phyloP scores from a whole-genome alignment of 2,113 vertebrate genomes.

The Pionites leucogaster region DNA sequence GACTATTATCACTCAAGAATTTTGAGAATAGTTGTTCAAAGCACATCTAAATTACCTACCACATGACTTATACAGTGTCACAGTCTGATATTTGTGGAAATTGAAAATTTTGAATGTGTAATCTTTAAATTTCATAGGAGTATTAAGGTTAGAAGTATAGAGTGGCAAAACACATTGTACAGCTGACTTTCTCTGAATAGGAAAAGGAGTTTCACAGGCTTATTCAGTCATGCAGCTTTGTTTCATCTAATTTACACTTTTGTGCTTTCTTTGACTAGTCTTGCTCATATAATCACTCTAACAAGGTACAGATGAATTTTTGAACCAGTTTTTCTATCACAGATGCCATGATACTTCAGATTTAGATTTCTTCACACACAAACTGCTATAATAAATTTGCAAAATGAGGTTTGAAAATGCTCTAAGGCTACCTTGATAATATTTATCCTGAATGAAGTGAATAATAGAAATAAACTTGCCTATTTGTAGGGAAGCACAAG shows the following conservation, averaged over 20 bases:
- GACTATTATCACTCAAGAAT: background rate
- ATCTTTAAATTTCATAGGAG: background rate
- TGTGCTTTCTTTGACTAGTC: background rate
- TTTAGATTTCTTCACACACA: slow-evolving; percentile 28
- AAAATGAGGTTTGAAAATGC: slow-evolving; percentile 54
- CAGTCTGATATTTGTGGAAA: background rate
- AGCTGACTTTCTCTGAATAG: background rate
- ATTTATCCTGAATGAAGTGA: background rate
- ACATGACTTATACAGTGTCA: background rate
- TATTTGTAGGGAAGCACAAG: background rate
- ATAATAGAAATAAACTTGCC: slow-evolving; percentile 29
- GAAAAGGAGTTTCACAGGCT: background rate
- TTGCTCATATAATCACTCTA: slow-evolving; percentile 2
- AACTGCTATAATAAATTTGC: background rate
- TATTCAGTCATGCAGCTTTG: background rate
- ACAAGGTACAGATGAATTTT: background rate
- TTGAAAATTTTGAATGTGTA: background rate
- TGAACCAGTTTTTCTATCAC: slow-evolving; percentile 7
- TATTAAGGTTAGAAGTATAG: background rate
- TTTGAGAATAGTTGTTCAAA: background rate
- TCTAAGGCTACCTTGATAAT: background rate
- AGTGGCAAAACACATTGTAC: background rate
- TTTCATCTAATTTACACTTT: background rate
- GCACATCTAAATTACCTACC: accelerated
- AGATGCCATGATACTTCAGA: background rate